Conservation (phyloP, 37 sponge, comb jelly and placozoan genomes). For the Spongia lamella region DNA sequence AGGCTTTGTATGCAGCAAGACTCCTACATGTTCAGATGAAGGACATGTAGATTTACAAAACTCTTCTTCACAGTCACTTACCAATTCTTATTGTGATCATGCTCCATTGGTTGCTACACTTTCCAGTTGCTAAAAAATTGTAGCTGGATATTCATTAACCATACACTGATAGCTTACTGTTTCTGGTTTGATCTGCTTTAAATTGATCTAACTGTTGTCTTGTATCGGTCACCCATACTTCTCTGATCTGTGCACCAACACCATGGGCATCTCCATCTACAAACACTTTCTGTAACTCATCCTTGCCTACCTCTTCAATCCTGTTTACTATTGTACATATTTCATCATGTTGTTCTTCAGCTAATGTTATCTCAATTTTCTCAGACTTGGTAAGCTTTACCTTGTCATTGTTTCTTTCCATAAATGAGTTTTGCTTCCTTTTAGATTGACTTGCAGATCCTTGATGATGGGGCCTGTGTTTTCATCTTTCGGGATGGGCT, state of each 20-base stretch:
- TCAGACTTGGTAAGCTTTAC: background rate
- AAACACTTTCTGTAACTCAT: background rate
- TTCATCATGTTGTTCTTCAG: slow-evolving; percentile 11
- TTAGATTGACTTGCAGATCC: background rate
- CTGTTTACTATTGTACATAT: background rate
- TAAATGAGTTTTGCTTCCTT: background rate
- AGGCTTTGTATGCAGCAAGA: slow-evolving; percentile 17
- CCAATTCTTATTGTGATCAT: slow-evolving; percentile 7
- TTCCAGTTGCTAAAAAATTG: slow-evolving; percentile 1
- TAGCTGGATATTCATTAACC: background rate
- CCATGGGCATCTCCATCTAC: background rate
- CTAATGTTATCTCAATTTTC: background rate
- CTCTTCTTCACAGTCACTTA: background rate
- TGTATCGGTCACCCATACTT: slow-evolving; percentile 1
- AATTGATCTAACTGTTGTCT: background rate
- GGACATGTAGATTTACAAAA: background rate
- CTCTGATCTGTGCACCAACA: background rate
- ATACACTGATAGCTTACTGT: background rate
- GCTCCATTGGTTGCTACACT: slow-evolving; percentile 8
- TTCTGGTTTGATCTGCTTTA: background rate
- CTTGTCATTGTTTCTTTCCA: background rate
- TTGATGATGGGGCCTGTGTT: background rate
- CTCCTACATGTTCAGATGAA: background rate
- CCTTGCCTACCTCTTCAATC: background rate
- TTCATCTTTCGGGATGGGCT: background rate